A percentile compares a stretch with the other conserved stretches of the same genome.
Conservation (phyloP, 2,113 vertebrate genomes). For the Melanerpes formicivorus region DNA sequence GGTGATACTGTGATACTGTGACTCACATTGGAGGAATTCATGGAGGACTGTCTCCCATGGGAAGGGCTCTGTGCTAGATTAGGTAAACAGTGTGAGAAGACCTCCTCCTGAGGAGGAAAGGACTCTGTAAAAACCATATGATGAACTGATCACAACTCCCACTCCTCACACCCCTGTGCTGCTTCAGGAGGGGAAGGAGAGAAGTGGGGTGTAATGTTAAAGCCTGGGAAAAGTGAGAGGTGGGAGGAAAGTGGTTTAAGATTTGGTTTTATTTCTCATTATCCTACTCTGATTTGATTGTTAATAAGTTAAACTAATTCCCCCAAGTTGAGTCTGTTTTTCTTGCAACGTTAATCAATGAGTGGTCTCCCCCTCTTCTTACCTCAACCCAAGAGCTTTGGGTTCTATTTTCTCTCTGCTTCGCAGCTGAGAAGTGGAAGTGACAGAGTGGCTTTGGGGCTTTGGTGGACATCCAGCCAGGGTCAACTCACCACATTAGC, state of each 20-base stretch:
- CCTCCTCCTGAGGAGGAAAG: neutral
- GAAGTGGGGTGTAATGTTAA: neutral
- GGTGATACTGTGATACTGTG: too few relatives aligned
- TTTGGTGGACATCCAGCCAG: neutral
- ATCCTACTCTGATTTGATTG: neutral
- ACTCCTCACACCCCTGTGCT: too few relatives aligned
- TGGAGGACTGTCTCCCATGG: neutral
- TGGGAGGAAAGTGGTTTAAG: neutral
- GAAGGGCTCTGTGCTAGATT: neutral
- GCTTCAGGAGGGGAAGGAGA: neutral
- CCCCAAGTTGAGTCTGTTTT: rapidly evolving
- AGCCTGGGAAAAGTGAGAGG: neutral
- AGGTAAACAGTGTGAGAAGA: neutral
- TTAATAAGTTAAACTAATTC: neutral
- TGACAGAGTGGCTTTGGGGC: neutral
- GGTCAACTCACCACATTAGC: neutral
- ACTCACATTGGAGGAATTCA: neutral
- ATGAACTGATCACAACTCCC: neutral
- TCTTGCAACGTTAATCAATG: neutral
- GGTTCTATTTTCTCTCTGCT: neutral
- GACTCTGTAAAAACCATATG: rapidly evolving
- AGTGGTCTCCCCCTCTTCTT: neutral
- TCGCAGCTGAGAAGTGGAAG: neutral
- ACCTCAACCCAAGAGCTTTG: neutral
- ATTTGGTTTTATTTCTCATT: neutral